A percentile compares a stretch with the other conserved stretches of the same genome.
Evolutionary conservation across 2,797 vertebrate species (phyloP).

Genomic region (Enteromius fasciolatus): DNA sequence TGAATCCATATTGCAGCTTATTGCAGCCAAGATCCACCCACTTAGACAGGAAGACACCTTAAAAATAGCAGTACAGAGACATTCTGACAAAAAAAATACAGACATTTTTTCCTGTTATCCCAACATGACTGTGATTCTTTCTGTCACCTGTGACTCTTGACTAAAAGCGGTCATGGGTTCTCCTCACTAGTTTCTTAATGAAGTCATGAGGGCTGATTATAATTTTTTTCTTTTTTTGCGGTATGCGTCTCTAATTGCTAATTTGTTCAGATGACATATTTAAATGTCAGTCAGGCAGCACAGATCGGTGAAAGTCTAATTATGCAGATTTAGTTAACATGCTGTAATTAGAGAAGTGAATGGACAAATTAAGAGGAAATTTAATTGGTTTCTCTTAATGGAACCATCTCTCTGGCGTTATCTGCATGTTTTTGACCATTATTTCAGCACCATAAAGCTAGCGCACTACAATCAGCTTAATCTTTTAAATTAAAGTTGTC

Average conservation of each 20-base stretch:
- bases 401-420: conserved; percentile 40
- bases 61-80: neutral
- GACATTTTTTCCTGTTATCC: neutral
- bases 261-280: conserved; percentile 65
- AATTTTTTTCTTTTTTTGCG: conserved; percentile 33
- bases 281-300: conserved; percentile 69
- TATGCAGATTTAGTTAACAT: conserved; percentile 71
- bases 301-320: conserved; percentile 68
- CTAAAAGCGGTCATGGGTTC: conserved; percentile 47
- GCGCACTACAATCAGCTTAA: neutral
- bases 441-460: conserved; percentile 12
- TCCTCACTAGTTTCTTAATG: conserved; percentile 62
- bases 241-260: conserved; percentile 67
- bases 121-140: neutral
- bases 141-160: conserved; percentile 15
- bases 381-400: conserved; percentile 64
- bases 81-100: neutral
- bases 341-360: conserved; percentile 64
- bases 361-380: conserved; percentile 68
- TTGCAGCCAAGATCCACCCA: conserved; percentile 5
- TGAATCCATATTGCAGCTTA: conserved; percentile 2
- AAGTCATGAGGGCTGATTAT: conserved; percentile 58
- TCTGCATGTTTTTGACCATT: conserved; percentile 11
- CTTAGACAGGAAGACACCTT: neutral
- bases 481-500: conserved; percentile 3